These are phyloP conservation scores for Leptestheria dahalacensis DNA, from an alignment of 1,140 invertebrate species.

Conservation along the genomic window DNA sequence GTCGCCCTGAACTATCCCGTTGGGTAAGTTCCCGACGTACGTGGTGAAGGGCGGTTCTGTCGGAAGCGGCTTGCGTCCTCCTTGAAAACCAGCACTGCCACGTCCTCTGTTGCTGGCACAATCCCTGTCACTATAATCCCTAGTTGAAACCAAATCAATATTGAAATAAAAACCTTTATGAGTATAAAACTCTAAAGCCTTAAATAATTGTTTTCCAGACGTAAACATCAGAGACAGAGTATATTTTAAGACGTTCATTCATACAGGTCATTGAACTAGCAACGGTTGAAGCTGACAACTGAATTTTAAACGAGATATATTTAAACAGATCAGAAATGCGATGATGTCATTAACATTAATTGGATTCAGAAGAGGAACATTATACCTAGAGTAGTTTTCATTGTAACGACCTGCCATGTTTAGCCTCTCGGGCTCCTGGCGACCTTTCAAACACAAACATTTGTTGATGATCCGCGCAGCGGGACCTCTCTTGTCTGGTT, in stretches of 20 bases:
- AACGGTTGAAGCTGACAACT: too few species aligned
- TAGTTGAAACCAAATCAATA: slow-evolving; percentile 1
- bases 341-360: too few species aligned
- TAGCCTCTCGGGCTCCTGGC: slow-evolving; percentile 20
- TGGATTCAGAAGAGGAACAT: background rate
- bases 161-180: too few species aligned
- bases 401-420: slow-evolving; percentile 35
- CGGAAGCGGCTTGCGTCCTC: slow-evolving; percentile 51
- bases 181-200: too few species aligned
- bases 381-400: slow-evolving; percentile 23
- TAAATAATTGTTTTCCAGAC: too few species aligned
- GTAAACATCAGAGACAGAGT: too few species aligned
- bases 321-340: too few species aligned
- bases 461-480: background rate
- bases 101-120: slow-evolving; percentile 15
- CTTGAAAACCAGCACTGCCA: slow-evolving; percentile 24
- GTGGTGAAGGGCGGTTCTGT: slow-evolving; percentile 78
- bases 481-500: too few species aligned
- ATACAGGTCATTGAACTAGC: too few species aligned
- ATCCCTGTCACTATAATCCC: slow-evolving; percentile 25
- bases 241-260: too few species aligned
- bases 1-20: slow-evolving; percentile 79
- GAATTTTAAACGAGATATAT: too few species aligned
- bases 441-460: background rate
- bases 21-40: slow-evolving; percentile 81